Conservation (phyloP, 2,113 vertebrate genomes). For the Cnemophilus loriae region DNA sequence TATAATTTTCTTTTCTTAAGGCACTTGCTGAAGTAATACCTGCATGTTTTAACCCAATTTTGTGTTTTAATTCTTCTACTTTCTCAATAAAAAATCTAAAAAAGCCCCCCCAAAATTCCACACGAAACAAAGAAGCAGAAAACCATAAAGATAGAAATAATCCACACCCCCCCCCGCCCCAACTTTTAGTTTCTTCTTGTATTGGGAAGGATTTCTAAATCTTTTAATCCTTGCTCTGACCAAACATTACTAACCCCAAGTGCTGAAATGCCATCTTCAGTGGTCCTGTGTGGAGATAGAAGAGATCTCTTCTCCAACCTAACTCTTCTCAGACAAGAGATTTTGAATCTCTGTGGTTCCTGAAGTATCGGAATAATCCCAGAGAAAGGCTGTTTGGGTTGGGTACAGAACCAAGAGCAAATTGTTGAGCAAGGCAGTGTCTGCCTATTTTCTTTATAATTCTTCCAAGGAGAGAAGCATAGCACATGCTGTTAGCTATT, state of each 20-base stretch:
- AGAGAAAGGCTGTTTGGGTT: background rate
- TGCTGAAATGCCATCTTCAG: background rate
- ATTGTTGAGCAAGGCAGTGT: background rate
- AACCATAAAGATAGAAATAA: background rate
- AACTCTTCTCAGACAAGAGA: background rate
- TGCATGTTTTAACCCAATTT: background rate
- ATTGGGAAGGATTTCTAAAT: background rate
- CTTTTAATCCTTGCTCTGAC: background rate
- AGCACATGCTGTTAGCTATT: background rate
- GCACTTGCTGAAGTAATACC: background rate
- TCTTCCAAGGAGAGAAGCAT: background rate
- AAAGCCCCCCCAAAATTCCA: background rate
- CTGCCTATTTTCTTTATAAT: background rate
- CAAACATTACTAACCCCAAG: background rate
- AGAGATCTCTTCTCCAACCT: background rate
- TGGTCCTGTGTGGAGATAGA: background rate
- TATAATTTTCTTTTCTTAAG: background rate
- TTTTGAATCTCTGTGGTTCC: background rate
- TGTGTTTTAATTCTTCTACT: background rate
- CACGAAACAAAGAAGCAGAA: background rate
- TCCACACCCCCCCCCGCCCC: too few relatives aligned
- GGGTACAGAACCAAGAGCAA: background rate
- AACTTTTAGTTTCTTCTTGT: background rate
- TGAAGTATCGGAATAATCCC: accelerated
- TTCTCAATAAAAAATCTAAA: background rate